phyloP scores from a whole-genome alignment of 2,113 vertebrate species.

The Odontesthes bonariensis region DNA sequence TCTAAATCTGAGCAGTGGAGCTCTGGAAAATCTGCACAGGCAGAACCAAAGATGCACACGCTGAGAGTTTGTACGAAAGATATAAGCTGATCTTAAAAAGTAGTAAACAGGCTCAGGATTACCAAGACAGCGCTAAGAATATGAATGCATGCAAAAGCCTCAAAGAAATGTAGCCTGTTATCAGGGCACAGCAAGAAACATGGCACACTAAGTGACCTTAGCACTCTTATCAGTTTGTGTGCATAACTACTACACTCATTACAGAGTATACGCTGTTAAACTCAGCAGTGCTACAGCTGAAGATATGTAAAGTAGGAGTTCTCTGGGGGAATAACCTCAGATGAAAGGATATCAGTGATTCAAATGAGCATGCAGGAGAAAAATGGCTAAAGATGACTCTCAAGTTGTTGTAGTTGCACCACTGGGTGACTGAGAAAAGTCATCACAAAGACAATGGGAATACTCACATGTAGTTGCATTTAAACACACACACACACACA shows the following conservation, averaged over 20 bases:
- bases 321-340: conserved; percentile 36
- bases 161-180: conserved; percentile 14
- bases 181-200: conserved; percentile 20
- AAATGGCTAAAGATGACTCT: conserved; percentile 43
- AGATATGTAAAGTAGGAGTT: conserved; percentile 29
- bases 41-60: not conserved
- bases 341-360: conserved; percentile 24
- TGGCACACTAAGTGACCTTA: conserved; percentile 31
- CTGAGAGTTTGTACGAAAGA: not conserved
- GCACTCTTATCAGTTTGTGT: conserved; percentile 37
- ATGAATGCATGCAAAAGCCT: not conserved
- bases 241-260: conserved; percentile 52
- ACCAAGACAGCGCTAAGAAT: conserved; percentile 1
- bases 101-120: conserved; percentile 8
- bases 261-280: conserved; percentile 22
- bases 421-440: conserved; percentile 9
- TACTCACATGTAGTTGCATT: conserved; percentile 10
- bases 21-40: conserved; percentile 6
- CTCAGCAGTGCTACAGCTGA: conserved; percentile 30
- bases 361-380: conserved; percentile 33
- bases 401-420: conserved; percentile 32
- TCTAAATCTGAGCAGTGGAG: conserved; percentile 5
- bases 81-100: conserved; percentile 4
- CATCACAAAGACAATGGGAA: conserved; percentile 28
- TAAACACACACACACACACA: conserved; percentile 11